Percentiles rank a stretch among this genome's conserved stretches.
Conservation (phyloP, 1,140 invertebrate genomes). For the Lordiphosa stackelbergi region DNA sequence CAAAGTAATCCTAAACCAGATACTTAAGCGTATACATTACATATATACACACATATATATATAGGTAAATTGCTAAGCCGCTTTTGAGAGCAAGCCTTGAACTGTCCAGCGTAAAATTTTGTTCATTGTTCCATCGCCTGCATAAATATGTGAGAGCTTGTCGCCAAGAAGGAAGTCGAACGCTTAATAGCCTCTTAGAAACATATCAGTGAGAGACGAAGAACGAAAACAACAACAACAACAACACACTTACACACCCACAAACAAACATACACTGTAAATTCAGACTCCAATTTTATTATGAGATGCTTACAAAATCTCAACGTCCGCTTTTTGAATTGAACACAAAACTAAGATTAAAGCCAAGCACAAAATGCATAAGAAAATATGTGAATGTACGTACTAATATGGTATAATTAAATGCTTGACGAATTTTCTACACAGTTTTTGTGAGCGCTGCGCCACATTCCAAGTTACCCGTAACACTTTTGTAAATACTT, state of each 20-base stretch:
- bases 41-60: neutral
- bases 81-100: slow-evolving; percentile 14
- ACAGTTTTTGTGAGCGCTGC: slow-evolving; percentile 43
- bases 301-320: slow-evolving; percentile 56
- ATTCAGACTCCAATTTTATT: slow-evolving; percentile 60
- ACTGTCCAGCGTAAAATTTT: slow-evolving; percentile 28
- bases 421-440: slow-evolving; percentile 43
- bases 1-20: neutral
- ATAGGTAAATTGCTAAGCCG: slow-evolving; percentile 5
- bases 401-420: slow-evolving; percentile 28
- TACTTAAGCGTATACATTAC: neutral
- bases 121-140: neutral
- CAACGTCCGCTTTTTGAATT: slow-evolving; percentile 68
- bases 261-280: slow-evolving; percentile 50
- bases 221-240: slow-evolving; percentile 15
- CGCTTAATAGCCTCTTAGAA: slow-evolving; percentile 74
- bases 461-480: too few relatives aligned
- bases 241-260: slow-evolving; percentile 25
- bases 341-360: slow-evolving; percentile 21
- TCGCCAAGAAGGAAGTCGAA: slow-evolving; percentile 49
- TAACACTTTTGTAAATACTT: too few relatives aligned
- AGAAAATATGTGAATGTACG: slow-evolving; percentile 21
- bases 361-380: slow-evolving; percentile 8
- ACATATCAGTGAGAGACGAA: slow-evolving; percentile 68
- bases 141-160: slow-evolving; percentile 23